Percentiles rank a stretch among this genome's conserved stretches.
phyloP scores from a whole-genome alignment of 1,140 invertebrate genomes.

The Heliconius melpomene region DNA sequence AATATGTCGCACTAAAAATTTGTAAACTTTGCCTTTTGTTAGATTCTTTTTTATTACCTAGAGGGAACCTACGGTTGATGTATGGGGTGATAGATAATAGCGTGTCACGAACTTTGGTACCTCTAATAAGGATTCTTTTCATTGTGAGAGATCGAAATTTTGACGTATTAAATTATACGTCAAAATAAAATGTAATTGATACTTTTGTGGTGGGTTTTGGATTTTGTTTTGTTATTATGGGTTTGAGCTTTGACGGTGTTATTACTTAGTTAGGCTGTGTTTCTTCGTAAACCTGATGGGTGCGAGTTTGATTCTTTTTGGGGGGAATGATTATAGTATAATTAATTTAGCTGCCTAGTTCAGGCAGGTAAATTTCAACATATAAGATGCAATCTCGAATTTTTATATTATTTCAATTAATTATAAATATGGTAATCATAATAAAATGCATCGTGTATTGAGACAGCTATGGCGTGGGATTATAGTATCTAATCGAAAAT shows the following conservation, averaged over 20 bases:
- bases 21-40: constrained; percentile 66
- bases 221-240: neutral
- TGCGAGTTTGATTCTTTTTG: no score
- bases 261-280: no score
- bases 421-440: no score
- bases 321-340: no score
- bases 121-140: neutral
- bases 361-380: no score
- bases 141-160: neutral
- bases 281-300: accelerated
- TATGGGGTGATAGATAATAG: constrained; percentile 68
- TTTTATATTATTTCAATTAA: no score
- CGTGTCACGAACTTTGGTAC: constrained; percentile 60
- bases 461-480: accelerated
- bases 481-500: no score
- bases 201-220: neutral
- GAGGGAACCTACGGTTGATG: constrained; percentile 51
- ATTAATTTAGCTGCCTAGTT: no score
- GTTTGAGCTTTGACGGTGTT: no score
- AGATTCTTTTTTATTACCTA: constrained; percentile 30
- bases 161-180: neutral
- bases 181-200: constrained; percentile 9
- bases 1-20: constrained; percentile 72
- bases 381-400: no score
- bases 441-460: no score